These are phyloP conservation scores for Lamproptera curius DNA, from an alignment of 2,888 invertebrate genomes.

Conservation along the genomic window DNA sequence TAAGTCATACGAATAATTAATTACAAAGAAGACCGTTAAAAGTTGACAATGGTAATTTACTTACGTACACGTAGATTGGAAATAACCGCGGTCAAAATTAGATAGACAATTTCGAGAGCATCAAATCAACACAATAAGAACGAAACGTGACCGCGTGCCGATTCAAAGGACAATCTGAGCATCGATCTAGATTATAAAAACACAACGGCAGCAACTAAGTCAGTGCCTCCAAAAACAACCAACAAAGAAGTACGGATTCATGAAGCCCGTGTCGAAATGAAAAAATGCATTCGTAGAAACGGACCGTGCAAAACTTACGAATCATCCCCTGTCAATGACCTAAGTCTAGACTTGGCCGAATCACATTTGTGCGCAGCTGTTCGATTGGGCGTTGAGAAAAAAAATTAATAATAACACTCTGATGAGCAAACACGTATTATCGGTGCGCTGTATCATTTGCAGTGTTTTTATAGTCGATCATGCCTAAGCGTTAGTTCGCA, in stretches of 20 bases:
- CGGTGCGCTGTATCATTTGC: slow-evolving; percentile 30
- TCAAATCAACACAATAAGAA: slow-evolving; percentile 57
- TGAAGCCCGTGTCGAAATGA: slow-evolving; percentile 50
- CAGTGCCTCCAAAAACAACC: slow-evolving; percentile 61
- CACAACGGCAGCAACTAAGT: slow-evolving; percentile 61
- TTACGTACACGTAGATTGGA: too few species aligned
- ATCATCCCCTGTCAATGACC: slow-evolving; percentile 74
- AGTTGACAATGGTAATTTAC: too few species aligned
- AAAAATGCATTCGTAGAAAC: slow-evolving; percentile 59
- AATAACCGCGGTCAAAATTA: slow-evolving; percentile 49
- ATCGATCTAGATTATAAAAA: slow-evolving; percentile 71
- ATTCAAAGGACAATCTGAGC: slow-evolving; percentile 66
- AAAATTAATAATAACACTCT: slow-evolving; percentile 50
- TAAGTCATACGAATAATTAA: too few species aligned
- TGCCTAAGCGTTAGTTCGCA: slow-evolving; percentile 54
- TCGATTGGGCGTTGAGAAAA: slow-evolving; percentile 44
- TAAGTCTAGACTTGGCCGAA: slow-evolving; percentile 54
- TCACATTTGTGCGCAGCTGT: slow-evolving; percentile 31
- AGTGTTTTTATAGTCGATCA: slow-evolving; percentile 47
- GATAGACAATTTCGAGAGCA: slow-evolving; percentile 59
- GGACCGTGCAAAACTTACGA: slow-evolving; percentile 56
- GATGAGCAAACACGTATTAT: slow-evolving; percentile 55
- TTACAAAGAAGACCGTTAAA: too few species aligned
- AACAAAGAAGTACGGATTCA: slow-evolving; percentile 67
- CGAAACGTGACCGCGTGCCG: slow-evolving; percentile 65